Evolutionary conservation across 2,113 vertebrate genomes (phyloP).

Genomic region (Neopipo cinnamomea): DNA sequence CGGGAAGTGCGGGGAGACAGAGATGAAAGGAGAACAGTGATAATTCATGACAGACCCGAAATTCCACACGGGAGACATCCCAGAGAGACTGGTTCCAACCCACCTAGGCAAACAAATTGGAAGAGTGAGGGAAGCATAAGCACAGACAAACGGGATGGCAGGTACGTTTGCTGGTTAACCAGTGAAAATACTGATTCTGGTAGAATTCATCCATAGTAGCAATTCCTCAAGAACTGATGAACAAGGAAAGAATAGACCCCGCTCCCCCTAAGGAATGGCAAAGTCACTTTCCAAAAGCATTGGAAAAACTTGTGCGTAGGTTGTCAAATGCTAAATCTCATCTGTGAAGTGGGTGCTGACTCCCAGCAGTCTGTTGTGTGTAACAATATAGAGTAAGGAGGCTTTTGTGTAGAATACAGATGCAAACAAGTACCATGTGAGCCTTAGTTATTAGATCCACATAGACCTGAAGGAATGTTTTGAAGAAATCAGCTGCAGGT

Average conservation of each 20-base stretch:
- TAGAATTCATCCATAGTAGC: not conserved
- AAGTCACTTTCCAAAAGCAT: not conserved
- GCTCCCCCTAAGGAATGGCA: not conserved
- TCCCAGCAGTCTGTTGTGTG: not conserved
- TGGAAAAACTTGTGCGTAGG: not conserved
- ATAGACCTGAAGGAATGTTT: not conserved
- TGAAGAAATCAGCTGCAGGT: not conserved
- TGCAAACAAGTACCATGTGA: not conserved
- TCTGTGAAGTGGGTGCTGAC: not conserved
- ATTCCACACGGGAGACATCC: constrained; percentile 83
- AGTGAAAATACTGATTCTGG: not conserved
- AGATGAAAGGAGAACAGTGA: constrained; percentile 87
- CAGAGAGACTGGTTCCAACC: constrained; percentile 81
- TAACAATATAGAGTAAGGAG: not conserved
- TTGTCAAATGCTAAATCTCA: not conserved
- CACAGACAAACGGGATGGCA: constrained; percentile 85
- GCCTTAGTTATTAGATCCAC: not conserved
- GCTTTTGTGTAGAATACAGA: not conserved
- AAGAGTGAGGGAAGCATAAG: constrained; percentile 83
- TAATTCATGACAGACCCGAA: constrained; percentile 83
- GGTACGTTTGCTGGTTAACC: constrained; percentile 68
- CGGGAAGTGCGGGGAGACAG: constrained; percentile 84
- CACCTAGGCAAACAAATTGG: constrained; percentile 78
- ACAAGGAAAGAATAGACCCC: not conserved
- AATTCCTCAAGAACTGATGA: not conserved